These are phyloP conservation scores for Atrina japonica DNA, from an alignment of 2,888 invertebrate genomes.

Conservation along the genomic window DNA sequence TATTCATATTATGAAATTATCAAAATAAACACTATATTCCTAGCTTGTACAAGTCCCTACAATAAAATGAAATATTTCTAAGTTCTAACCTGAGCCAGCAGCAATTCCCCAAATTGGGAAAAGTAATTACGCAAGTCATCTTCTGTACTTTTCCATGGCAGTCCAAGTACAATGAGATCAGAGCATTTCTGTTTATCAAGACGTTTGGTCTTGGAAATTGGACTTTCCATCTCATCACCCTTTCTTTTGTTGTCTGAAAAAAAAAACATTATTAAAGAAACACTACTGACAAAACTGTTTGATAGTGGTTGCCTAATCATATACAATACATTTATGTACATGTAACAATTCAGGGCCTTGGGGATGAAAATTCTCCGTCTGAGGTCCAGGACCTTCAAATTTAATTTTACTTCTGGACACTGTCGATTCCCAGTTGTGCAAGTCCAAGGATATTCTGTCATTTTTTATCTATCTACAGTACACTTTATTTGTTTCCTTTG, in stretches of 20 bases:
- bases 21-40: too few relatives aligned
- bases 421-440: too few relatives aligned
- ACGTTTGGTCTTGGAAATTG: conserved; percentile 95
- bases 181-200: conserved; percentile 86
- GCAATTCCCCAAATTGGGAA: conserved; percentile 97
- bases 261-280: conserved; percentile 21
- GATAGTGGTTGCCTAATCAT: not conserved
- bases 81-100: conserved; percentile 91
- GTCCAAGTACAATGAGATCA: conserved; percentile 97
- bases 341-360: too few relatives aligned
- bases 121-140: conserved; percentile 97
- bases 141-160: conserved; percentile 98
- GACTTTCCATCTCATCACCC: conserved; percentile 92
- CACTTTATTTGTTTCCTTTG: too few relatives aligned
- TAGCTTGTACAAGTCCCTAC: not conserved
- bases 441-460: too few relatives aligned
- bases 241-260: conserved; percentile 94
- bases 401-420: too few relatives aligned
- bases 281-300: conserved; percentile 2
- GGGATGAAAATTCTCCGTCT: too few relatives aligned
- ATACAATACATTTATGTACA: not conserved
- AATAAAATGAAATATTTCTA: too few relatives aligned
- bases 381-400: too few relatives aligned
- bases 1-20: too few relatives aligned
- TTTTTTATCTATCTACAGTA: too few relatives aligned